Base-by-base conservation (phyloP, 2,888 invertebrate genomes). In the Sphecodes monilicornis region DNA sequence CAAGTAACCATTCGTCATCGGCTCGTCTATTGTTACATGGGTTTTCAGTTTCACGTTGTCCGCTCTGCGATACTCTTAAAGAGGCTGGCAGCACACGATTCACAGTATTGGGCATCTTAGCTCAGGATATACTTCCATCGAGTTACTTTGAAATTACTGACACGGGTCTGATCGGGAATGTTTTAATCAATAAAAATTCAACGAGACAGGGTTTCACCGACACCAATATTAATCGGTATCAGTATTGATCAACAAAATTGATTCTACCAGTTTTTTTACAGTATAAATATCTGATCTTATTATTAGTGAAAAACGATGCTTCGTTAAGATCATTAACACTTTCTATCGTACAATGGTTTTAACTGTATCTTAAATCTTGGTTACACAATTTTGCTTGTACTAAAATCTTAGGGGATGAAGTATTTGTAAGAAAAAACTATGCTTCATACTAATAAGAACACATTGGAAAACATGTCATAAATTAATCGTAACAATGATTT, bases 81-180 rank as follows among this genome's bases (percentile, higher is more conserved):
- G 71, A 29, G 70, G 32, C 75, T 43, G 36, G 32, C 29, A 16
- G 3, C 64, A 79, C 73, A 60, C 60, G 68, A 86, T 82, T 50
- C 74, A 81, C 72, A 43, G 50, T 80, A 66, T 71, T 80, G 86
- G 82, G 86, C 86, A 69, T 86, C 86, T 72, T 60, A 86, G 78
- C 86, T 86, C 86, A 86, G 86, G 86, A 86, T 82, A 86, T 77
- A 86, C 82, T 82, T 82, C 78, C 66, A 72, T 16, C 57, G 26
- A 13, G 57, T 57, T 57, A 13, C 26, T 13, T 16, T 57, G 57
- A 26, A 57, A 57, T 26, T 16, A 26, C 57, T 26, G 57, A 26
- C 57, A 57, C 57, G 57, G 26, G 4, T 29, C 13, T 10, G 11
- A 11, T 11, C 22, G 54, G 4, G n/a, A 26, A 57, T 26, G 3